Conservation (phyloP, 2,888 invertebrate species). For the Cartodere bifasciata region DNA sequence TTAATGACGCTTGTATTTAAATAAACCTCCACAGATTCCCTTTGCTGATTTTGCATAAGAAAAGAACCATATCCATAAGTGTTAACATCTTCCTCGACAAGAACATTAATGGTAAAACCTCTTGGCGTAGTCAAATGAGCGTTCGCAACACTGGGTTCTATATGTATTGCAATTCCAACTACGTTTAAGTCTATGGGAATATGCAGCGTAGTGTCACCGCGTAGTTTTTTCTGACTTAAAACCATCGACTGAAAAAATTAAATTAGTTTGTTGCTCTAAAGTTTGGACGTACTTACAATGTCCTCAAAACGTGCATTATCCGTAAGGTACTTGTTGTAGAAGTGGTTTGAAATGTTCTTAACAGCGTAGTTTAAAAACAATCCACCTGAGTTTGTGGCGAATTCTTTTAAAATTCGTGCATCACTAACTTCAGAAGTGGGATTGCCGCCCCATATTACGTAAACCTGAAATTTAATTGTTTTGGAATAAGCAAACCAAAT, state of each 20-base stretch:
- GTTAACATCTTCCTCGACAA: conserved; percentile 36
- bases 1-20: conserved; percentile 18
- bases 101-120: conserved; percentile 40
- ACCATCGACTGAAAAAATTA: too few relatives aligned
- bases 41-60: conserved; percentile 23
- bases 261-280: too few relatives aligned
- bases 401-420: conserved; percentile 35
- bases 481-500: conserved; percentile 3
- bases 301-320: too few relatives aligned
- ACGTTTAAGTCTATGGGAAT: too few relatives aligned
- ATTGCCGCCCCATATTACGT: conserved; percentile 37
- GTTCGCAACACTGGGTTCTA: too few relatives aligned
- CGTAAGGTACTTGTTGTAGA: too few relatives aligned
- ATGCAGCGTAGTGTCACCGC: too few relatives aligned
- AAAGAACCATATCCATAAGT: conserved; percentile 34
- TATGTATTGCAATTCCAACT: too few relatives aligned
- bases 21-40: conserved; percentile 22
- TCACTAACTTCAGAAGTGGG: conserved; percentile 32
- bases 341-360: conserved; percentile 15
- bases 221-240: too few relatives aligned
- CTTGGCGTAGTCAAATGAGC: too few relatives aligned
- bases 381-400: conserved; percentile 36
- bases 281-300: too few relatives aligned
- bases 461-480: conserved; percentile 28
- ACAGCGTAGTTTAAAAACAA: conserved; percentile 30